Evolutionary conservation across 1,140 invertebrate species (phyloP).

Genomic region (Oreohelix idahoensis): DNA sequence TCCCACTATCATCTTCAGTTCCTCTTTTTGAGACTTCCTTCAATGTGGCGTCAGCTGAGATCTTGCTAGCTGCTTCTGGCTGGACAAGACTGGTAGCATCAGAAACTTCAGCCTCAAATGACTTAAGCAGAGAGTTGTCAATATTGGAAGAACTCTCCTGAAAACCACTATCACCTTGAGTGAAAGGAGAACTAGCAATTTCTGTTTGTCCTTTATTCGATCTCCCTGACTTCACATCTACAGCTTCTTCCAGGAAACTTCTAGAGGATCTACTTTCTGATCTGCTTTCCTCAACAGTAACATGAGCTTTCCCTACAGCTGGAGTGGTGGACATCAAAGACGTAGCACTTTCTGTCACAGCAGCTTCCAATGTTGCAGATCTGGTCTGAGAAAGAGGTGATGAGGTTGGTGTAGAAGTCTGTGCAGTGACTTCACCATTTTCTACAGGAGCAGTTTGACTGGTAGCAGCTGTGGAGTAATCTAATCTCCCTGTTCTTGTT

Average conservation of each 20-base stretch:
- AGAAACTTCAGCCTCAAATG: not conserved
- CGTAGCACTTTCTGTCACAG: not conserved
- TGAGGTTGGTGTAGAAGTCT: not conserved
- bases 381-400: not conserved
- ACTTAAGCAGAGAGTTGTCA: not conserved
- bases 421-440: not conserved
- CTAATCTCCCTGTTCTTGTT: not conserved
- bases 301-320: not conserved
- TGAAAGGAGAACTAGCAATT: not conserved
- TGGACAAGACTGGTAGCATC: not conserved
- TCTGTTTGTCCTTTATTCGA: not conserved
- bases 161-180: not conserved
- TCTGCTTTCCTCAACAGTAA: not conserved
- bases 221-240: not conserved
- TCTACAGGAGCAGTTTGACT: not conserved
- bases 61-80: not conserved
- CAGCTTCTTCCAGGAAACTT: not conserved
- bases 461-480: not conserved
- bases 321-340: not conserved
- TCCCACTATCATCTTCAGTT: not conserved
- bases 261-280: not conserved
- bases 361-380: not conserved
- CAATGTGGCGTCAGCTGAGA: not conserved
- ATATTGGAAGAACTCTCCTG: not conserved
- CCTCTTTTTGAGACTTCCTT: not conserved